Conservation (phyloP, 2,113 vertebrate species). For the Sphaerodactylus townsendi region DNA sequence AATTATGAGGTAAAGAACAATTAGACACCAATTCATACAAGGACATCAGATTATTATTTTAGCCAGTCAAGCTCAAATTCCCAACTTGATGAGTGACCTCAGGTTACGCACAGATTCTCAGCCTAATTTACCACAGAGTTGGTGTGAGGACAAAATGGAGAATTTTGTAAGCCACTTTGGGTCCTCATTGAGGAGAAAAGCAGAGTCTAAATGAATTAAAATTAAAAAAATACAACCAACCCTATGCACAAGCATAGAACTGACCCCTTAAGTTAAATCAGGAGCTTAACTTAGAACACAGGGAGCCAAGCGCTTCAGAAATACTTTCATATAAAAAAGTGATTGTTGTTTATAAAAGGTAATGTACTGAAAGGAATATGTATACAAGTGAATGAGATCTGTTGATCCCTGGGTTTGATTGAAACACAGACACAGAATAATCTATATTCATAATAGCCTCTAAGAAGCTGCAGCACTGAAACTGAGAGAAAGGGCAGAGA, state of each 20-base stretch:
- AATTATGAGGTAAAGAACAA: neutral
- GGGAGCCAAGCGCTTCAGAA: neutral
- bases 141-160: too few species aligned
- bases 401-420: neutral
- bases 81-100: too few species aligned
- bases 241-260: neutral
- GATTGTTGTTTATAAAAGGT: accelerated
- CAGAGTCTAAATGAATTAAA: too few species aligned
- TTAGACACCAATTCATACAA: neutral
- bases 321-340: neutral
- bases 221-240: too few species aligned
- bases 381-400: neutral
- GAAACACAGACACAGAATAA: neutral
- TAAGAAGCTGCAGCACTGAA: neutral
- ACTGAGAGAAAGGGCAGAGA: neutral
- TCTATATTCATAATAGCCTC: neutral
- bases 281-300: neutral
- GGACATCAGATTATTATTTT: neutral
- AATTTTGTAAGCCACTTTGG: too few species aligned
- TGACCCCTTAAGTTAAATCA: neutral
- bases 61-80: too few species aligned
- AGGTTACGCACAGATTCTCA: too few species aligned
- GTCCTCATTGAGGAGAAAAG: too few species aligned
- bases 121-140: too few species aligned
- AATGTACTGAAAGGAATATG: neutral